Evolutionary conservation across 2,113 vertebrate species (phyloP).

Genomic region (Erythrolamprus reginae): DNA sequence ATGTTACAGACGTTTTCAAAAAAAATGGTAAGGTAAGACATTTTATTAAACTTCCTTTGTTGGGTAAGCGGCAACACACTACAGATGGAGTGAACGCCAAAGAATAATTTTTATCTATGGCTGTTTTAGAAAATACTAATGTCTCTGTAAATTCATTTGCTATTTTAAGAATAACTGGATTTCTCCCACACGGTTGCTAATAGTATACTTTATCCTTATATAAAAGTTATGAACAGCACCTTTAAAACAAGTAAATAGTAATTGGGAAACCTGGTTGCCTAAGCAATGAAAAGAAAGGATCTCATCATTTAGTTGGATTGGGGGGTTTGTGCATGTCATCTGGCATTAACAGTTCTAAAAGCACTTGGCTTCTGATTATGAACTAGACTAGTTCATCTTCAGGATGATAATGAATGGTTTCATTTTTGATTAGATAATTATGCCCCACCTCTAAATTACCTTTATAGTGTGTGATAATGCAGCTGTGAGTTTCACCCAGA

Average conservation of each 20-base stretch:
- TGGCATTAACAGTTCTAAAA: neutral
- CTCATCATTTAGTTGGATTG: neutral
- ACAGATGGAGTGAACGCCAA: conserved; percentile 2
- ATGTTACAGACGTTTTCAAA: neutral
- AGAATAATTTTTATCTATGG: neutral
- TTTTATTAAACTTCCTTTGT: conserved; percentile 3
- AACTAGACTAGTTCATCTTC: neutral
- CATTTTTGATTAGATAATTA: neutral
- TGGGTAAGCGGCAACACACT: conserved; percentile 1
- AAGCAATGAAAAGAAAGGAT: neutral
- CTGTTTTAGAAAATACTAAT: conserved; percentile 3
- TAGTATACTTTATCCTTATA: conserved; percentile 7
- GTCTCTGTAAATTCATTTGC: neutral
- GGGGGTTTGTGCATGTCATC: neutral
- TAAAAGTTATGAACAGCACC: neutral
- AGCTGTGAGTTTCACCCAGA: neutral
- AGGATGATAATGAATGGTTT: neutral
- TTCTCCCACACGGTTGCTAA: conserved; percentile 26
- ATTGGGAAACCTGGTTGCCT: neutral
- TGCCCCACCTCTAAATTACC: neutral
- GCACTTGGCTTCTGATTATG: neutral
- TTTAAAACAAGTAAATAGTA: conserved; percentile 7
- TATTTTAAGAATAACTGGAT: conserved; percentile 22
- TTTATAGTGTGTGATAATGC: neutral
- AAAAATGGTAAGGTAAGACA: neutral